Percentiles rank a stretch among this genome's conserved stretches.
These are phyloP conservation scores for Gopherus evgoodei DNA, from an alignment of 2,113 vertebrate species.

Conservation along the genomic window DNA sequence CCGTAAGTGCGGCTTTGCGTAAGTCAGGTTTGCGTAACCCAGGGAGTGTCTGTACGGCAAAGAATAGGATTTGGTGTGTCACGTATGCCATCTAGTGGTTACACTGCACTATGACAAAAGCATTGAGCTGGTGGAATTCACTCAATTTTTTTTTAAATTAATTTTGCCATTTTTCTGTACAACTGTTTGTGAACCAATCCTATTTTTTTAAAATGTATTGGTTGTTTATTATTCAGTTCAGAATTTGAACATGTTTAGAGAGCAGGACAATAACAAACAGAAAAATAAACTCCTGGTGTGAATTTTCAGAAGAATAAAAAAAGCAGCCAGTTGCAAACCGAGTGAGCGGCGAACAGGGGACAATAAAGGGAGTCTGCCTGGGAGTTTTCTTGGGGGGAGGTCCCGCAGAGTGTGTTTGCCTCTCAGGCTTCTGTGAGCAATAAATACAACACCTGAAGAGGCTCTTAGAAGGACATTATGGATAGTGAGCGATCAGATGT, in stretches of 20 bases:
- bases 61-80: not conserved
- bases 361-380: too few relatives aligned
- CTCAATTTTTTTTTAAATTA: not conserved
- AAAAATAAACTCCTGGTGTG: not conserved
- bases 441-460: too few relatives aligned
- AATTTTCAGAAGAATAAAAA: not conserved
- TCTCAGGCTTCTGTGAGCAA: too few relatives aligned
- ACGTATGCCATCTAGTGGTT: slow-evolving; percentile 61
- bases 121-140: not conserved
- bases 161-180: not conserved
- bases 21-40: too few relatives aligned
- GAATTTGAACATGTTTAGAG: not conserved
- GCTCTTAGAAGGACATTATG: too few relatives aligned
- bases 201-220: not conserved
- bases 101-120: not conserved
- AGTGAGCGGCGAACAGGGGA: too few relatives aligned
- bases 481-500: too few relatives aligned
- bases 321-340: too few relatives aligned
- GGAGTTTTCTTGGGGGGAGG: too few relatives aligned
- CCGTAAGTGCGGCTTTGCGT: too few relatives aligned
- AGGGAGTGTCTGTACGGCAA: rapidly evolving
- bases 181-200: not conserved
- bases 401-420: too few relatives aligned
- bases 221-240: not conserved
- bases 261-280: not conserved